Percentiles rank a stretch among this genome's conserved stretches.
Evolutionary conservation across 1,140 invertebrate species (phyloP).

Genomic region (Drosophila pruinosa): DNA sequence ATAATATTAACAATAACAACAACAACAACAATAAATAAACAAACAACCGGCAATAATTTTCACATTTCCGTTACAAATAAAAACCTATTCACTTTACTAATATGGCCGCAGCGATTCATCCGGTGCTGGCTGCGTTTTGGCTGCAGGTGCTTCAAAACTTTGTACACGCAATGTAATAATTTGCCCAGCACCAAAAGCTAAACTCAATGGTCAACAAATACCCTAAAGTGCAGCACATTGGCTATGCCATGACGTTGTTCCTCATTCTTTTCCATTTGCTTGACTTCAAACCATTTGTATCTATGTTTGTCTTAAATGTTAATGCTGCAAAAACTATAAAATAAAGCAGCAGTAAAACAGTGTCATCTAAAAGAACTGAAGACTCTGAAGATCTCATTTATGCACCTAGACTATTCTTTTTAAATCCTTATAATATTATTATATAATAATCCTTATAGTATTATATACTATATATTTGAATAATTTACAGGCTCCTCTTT

Average conservation of each 20-base stretch:
- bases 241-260: neutral
- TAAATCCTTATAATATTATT: too few relatives aligned
- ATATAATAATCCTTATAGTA: too few relatives aligned
- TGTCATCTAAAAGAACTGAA: too few relatives aligned
- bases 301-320: too few relatives aligned
- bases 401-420: too few relatives aligned
- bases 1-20: neutral
- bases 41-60: slow-evolving; percentile 72
- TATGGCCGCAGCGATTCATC: slow-evolving; percentile 73
- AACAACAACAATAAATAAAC: slow-evolving; percentile 20
- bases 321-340: too few relatives aligned
- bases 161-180: slow-evolving; percentile 71
- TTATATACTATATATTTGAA: too few relatives aligned
- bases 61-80: slow-evolving; percentile 80
- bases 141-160: slow-evolving; percentile 63
- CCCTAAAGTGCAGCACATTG: slow-evolving; percentile 4
- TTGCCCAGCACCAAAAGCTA: slow-evolving; percentile 35
- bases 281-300: too few relatives aligned
- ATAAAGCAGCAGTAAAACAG: too few relatives aligned
- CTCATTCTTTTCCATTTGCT: too few relatives aligned
- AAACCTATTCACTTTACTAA: slow-evolving; percentile 80
- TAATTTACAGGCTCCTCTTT: too few relatives aligned
- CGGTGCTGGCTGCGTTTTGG: slow-evolving; percentile 63
- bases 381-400: too few relatives aligned
- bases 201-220: slow-evolving; percentile 26